Evolutionary conservation across 92 coral and sea anemone genomes (phyloP), one percentile per base, ranked within the genome.

Genomic region (Epizoanthus illoricatus): DNA sequence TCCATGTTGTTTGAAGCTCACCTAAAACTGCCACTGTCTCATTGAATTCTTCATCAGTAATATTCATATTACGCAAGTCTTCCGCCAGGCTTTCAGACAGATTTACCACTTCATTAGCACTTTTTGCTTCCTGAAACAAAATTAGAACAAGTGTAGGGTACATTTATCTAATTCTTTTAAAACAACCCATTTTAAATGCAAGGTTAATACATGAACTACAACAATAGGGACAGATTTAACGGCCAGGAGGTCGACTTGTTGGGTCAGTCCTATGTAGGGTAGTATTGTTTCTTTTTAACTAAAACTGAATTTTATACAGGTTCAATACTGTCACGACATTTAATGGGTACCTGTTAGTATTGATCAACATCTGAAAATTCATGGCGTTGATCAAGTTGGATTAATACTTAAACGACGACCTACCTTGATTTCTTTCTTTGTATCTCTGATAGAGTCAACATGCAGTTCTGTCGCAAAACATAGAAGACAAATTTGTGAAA

Each of bases 391-490:
- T n/a, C 36, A 71, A 71, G 52, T 1, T 52, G 56, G 2, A 52
- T 52, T 52, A 10, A 11, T 52, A 11, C 11, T 52, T 28, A 28
- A 52, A 52, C 56, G 56, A 52, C 2, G 56, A 45, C 60, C 71
- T 63, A 78, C 82, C 82, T 62, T 63, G 43, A 78, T 62, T 64
- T 78, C 58, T 21, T 78, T 66, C 43, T 78, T 78, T n/a, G 71
- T 64, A 62, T 63, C 71, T 78, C 82, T 24, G 17, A 78, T 78
- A 41, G 82, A 41, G 17, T 63, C 70, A 54, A 78, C 58, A 59
- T 78, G 82, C 59, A 78, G 23, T 42, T 78, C 82, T 78, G 41
- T 23, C 45, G 59, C 40, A 73, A 23, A 42, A 74, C 56, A 52
- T 7, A 52, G 15, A 52, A 52, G 56, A 45, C 56, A 52, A 52